These are phyloP conservation scores for Drosophila robusta DNA, from an alignment of 2,888 invertebrate species.

Conservation along the genomic window DNA sequence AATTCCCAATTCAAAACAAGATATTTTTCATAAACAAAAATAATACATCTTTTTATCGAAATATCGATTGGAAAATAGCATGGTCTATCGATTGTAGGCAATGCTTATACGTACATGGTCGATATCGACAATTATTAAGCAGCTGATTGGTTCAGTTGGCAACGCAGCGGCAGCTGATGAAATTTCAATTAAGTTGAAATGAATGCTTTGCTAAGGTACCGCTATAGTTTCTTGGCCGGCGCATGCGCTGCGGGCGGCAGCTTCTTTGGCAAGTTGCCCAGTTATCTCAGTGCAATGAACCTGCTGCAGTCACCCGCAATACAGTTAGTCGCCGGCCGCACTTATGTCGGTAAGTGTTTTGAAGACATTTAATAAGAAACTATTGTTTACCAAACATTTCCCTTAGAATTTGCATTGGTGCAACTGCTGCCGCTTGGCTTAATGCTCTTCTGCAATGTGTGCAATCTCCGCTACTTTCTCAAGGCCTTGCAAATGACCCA, in stretches of 20 bases:
- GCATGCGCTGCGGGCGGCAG: slow-evolving; percentile 87
- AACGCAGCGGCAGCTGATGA: slow-evolving; percentile 4
- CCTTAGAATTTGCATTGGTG: slow-evolving; percentile 71
- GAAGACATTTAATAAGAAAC: neutral
- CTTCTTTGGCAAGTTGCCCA: slow-evolving; percentile 87
- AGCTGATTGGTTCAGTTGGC: slow-evolving; percentile 5
- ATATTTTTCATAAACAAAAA: too few relatives aligned
- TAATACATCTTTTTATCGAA: too few relatives aligned
- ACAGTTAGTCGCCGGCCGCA: neutral
- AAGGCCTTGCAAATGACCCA: slow-evolving; percentile 87
- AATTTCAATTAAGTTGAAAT: slow-evolving; percentile 26
- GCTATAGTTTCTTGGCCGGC: slow-evolving; percentile 85
- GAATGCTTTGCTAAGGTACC: slow-evolving; percentile 66
- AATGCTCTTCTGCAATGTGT: slow-evolving; percentile 87
- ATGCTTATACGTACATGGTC: neutral
- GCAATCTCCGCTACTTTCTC: slow-evolving; percentile 87
- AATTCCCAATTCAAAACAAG: too few relatives aligned
- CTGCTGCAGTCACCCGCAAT: slow-evolving; percentile 21
- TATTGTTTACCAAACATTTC: slow-evolving; percentile 18
- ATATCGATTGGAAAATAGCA: too few relatives aligned
- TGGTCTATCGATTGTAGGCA: too few relatives aligned
- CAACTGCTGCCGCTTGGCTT: slow-evolving; percentile 84
- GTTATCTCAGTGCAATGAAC: slow-evolving; percentile 57
- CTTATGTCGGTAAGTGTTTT: slow-evolving; percentile 30
- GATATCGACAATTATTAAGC: neutral